These are phyloP conservation scores for Lordiphosa fenestrarum DNA, from an alignment of 2,888 invertebrate genomes.

Conservation along the genomic window DNA sequence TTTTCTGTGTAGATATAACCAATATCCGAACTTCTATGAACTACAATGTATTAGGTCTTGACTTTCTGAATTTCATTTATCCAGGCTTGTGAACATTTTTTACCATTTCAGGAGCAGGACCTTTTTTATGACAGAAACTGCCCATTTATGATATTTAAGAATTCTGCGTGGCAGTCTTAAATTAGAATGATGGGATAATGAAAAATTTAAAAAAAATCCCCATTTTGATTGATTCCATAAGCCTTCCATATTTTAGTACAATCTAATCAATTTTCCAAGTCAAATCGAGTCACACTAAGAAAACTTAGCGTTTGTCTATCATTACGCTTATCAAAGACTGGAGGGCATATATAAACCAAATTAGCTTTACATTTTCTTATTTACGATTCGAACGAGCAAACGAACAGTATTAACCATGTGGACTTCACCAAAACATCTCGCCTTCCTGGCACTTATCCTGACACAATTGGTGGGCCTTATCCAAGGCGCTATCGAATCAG, in stretches of 20 bases:
- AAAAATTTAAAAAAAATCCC: too few relatives aligned
- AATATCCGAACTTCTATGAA: too few relatives aligned
- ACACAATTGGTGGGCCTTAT: conserved; percentile 35
- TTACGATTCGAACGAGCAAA: not conserved
- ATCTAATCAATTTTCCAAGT: conserved; percentile 20
- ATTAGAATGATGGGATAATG: too few relatives aligned
- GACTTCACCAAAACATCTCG: conserved; percentile 16
- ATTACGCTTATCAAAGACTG: not conserved
- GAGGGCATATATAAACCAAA: conserved; percentile 9
- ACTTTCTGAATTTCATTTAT: too few relatives aligned
- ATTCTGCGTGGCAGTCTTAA: too few relatives aligned
- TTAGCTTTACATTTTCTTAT: not conserved
- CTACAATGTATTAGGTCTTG: too few relatives aligned
- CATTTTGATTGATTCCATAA: too few relatives aligned
- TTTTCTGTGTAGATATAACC: too few relatives aligned
- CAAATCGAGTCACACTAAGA: conserved; percentile 1
- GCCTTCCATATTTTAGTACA: not conserved
- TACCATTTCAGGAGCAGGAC: too few relatives aligned
- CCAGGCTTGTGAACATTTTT: too few relatives aligned
- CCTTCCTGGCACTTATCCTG: conserved; percentile 25
- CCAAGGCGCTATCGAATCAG: conserved; percentile 22
- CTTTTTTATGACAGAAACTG: too few relatives aligned
- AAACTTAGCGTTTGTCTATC: conserved; percentile 3
- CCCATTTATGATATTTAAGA: too few relatives aligned
- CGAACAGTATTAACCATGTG: conserved; percentile 30